Conservation (phyloP, 2,113 vertebrate species). For the Rhabdomys dilectus region DNA sequence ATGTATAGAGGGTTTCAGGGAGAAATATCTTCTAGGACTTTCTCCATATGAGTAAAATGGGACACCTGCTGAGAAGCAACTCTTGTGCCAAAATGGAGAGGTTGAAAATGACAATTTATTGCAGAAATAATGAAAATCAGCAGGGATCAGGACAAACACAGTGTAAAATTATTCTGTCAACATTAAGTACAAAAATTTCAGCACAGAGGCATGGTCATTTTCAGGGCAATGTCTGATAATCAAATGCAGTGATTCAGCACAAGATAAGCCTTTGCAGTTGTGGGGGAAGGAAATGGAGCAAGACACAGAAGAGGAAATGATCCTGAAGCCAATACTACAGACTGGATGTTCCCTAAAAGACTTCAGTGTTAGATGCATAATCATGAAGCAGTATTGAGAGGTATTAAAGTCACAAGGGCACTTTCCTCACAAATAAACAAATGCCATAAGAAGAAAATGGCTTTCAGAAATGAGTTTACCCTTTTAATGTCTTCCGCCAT, state of each 20-base stretch:
- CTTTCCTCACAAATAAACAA: background rate
- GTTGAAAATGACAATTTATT: background rate
- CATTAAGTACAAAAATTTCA: background rate
- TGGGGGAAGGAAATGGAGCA: background rate
- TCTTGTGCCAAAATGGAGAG: background rate
- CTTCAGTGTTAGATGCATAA: background rate
- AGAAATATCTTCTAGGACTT: background rate
- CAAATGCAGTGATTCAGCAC: background rate
- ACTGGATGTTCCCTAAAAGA: background rate
- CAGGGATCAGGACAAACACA: background rate
- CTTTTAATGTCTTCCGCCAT: background rate
- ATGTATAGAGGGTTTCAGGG: background rate
- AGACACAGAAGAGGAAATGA: background rate
- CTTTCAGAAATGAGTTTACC: background rate
- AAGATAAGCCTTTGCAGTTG: background rate
- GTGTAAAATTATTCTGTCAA: background rate
- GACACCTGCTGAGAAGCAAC: background rate
- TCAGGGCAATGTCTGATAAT: background rate
- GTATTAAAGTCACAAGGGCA: background rate
- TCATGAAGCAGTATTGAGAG: background rate
- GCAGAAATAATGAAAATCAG: background rate
- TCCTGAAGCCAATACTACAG: too few relatives aligned
- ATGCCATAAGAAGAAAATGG: background rate
- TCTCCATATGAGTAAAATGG: background rate
- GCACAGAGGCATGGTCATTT: background rate